phyloP scores from a whole-genome alignment of 2,797 vertebrate genomes.

The Mormyrus hasselquistii region DNA sequence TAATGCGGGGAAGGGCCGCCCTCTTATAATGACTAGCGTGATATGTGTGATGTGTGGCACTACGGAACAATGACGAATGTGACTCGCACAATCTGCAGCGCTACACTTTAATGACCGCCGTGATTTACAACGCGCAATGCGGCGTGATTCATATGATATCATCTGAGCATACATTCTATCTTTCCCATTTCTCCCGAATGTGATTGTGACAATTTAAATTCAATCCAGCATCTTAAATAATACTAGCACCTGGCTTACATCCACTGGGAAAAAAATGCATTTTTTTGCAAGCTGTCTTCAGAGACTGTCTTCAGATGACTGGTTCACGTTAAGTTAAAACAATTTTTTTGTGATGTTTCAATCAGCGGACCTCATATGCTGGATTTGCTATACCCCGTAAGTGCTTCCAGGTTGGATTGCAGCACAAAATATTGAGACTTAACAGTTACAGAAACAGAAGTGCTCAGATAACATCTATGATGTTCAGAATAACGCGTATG shows the following conservation, averaged over 20 bases:
- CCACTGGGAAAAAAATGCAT: background rate
- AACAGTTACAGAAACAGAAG: background rate
- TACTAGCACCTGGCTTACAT: background rate
- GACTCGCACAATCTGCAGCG: background rate
- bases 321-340: background rate
- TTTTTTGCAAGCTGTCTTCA: background rate
- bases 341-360: background rate
- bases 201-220: background rate
- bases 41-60: background rate
- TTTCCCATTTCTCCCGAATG: background rate
- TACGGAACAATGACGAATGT: background rate
- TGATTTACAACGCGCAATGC: background rate
- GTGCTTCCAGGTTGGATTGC: background rate
- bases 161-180: background rate
- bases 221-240: slow-evolving; percentile 9
- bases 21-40: background rate
- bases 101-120: background rate
- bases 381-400: background rate
- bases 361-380: background rate
- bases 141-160: background rate
- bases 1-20: background rate
- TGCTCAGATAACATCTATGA: background rate
- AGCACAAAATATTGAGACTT: background rate
- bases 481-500: background rate
- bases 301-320: background rate